Percentiles rank a stretch among this genome's conserved stretches.
Evolutionary conservation across 2,797 vertebrate species (phyloP).

Genomic region (Acanthis flammea): DNA sequence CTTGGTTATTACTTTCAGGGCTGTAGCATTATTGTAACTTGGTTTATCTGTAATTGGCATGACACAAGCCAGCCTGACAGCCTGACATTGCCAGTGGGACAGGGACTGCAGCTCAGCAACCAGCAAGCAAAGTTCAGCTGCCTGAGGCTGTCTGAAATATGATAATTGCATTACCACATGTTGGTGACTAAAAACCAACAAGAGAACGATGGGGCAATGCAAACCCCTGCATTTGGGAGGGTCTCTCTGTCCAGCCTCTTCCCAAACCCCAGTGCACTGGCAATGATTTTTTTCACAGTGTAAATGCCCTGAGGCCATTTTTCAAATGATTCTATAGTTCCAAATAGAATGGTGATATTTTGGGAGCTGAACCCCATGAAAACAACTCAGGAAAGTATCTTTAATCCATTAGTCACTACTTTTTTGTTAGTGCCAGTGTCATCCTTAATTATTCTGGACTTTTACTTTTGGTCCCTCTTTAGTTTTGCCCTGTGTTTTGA

Average conservation of each 20-base stretch:
- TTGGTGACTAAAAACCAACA: not conserved
- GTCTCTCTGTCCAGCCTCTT: not conserved
- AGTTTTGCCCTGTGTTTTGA: not conserved
- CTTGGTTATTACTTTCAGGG: not conserved
- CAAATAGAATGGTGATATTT: not conserved
- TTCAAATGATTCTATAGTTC: not conserved
- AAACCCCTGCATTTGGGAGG: not conserved
- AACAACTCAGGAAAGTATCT: not conserved
- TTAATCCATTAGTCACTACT: not conserved
- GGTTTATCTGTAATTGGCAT: not conserved
- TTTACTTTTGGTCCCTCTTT: not conserved
- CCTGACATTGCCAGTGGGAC: not conserved
- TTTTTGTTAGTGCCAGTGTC: not conserved
- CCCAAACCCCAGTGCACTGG: not conserved
- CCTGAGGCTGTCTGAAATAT: not conserved
- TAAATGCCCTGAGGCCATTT: not conserved
- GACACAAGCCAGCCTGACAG: not conserved
- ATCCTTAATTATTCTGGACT: not conserved
- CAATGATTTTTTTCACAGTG: not conserved
- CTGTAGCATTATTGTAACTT: not conserved
- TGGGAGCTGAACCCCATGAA: not conserved
- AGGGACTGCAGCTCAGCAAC: not conserved
- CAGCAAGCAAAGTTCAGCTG: not conserved
- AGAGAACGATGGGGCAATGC: not conserved
- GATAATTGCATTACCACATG: not conserved